Conservation (phyloP, 2,888 invertebrate genomes). For the Rutpela maculata region DNA sequence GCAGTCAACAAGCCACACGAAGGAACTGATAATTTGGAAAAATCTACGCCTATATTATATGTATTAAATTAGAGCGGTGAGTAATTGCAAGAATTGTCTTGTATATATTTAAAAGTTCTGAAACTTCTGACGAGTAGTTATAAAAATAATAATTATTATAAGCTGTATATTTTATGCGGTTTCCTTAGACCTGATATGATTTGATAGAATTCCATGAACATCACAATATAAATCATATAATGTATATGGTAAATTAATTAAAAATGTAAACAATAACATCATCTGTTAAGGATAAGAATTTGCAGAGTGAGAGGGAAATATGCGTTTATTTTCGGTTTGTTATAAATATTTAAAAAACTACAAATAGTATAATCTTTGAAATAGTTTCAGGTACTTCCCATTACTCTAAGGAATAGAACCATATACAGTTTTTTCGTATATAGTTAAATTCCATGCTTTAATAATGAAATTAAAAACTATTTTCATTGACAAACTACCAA, state of each 20-base stretch:
- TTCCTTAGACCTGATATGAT: background rate
- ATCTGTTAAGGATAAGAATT: too few relatives aligned
- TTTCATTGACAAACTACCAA: too few relatives aligned
- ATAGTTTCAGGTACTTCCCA: too few relatives aligned
- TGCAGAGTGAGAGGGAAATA: too few relatives aligned
- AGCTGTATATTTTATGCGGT: slow-evolving; percentile 16
- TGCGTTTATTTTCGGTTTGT: too few relatives aligned
- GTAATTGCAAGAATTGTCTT: slow-evolving; percentile 9
- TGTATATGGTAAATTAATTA: background rate
- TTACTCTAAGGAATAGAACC: too few relatives aligned
- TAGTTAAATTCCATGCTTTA: too few relatives aligned
- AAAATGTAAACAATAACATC: slow-evolving; percentile 25
- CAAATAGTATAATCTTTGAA: too few relatives aligned
- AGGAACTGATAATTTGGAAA: slow-evolving; percentile 22
- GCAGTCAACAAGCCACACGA: slow-evolving; percentile 38
- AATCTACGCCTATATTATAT: slow-evolving; percentile 18
- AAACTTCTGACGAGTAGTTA: background rate
- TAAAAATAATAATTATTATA: slow-evolving; percentile 11
- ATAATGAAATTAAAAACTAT: too few relatives aligned
- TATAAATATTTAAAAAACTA: too few relatives aligned
- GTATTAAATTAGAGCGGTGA: background rate
- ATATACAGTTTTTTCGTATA: too few relatives aligned
- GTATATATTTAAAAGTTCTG: slow-evolving; percentile 9
- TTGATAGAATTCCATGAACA: background rate
- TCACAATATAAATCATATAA: background rate